These are phyloP conservation scores for Laticauda laticaudata DNA, from an alignment of 2,113 vertebrate genomes.

Conservation along the genomic window DNA sequence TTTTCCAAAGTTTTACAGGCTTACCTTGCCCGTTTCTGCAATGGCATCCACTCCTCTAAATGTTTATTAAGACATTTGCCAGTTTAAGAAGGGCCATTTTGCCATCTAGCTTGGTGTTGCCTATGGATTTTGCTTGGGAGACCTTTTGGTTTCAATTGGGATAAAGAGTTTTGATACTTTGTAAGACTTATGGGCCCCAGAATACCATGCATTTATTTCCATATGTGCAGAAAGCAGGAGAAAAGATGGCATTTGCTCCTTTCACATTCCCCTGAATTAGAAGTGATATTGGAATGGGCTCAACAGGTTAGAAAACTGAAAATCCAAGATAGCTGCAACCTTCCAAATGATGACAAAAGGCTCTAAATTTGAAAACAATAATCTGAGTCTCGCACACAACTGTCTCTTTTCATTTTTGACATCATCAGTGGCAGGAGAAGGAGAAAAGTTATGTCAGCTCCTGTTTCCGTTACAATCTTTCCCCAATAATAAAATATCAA, in stretches of 20 bases:
- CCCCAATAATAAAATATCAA: conserved; percentile 58
- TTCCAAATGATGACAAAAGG: conserved; percentile 29
- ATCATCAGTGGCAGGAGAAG: conserved; percentile 11
- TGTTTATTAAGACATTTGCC: not conserved
- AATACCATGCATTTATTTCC: conserved; percentile 4
- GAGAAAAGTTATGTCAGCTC: conserved; percentile 42
- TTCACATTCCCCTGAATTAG: not conserved
- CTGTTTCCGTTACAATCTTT: conserved; percentile 47
- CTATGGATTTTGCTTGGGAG: not conserved
- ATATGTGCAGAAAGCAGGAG: not conserved
- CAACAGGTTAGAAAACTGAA: conserved; percentile 9
- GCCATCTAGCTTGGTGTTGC: not conserved
- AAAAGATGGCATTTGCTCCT: conserved; percentile 27
- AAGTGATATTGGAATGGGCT: not conserved
- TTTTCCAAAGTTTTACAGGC: not conserved
- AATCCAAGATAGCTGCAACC: conserved; percentile 3
- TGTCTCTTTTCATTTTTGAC: conserved; percentile 39
- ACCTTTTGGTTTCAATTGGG: not conserved
- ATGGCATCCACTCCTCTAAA: not conserved
- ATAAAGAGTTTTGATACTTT: not conserved
- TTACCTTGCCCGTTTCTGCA: not conserved
- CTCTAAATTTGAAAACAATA: conserved; percentile 19
- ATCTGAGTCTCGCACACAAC: conserved; percentile 16
- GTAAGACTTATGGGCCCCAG: not conserved
- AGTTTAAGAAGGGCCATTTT: not conserved